phyloP scores from a whole-genome alignment of 2,113 vertebrate genomes.

The Boleophthalmus pectinirostris region DNA sequence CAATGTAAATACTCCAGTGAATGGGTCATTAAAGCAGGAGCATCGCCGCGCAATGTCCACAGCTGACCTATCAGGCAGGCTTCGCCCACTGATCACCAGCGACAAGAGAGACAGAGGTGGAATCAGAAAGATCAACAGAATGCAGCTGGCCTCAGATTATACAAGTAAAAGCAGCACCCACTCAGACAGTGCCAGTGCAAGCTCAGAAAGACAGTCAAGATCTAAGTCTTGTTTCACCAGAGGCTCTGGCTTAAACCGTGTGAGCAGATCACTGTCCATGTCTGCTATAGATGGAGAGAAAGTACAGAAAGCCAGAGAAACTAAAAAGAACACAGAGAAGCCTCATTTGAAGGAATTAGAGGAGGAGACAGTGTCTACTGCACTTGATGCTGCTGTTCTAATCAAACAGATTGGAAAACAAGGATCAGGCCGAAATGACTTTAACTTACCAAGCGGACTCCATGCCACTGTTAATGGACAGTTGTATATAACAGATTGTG shows the following conservation, averaged over 20 bases:
- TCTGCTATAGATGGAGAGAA: slow-evolving; percentile 64
- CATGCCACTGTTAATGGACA: slow-evolving; percentile 72
- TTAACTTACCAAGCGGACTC: slow-evolving; percentile 80
- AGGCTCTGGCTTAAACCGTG: slow-evolving; percentile 35
- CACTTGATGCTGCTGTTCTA: slow-evolving; percentile 61
- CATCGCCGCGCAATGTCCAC: slow-evolving; percentile 61
- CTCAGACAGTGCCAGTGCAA: slow-evolving; percentile 16
- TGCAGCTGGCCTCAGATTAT: slow-evolving; percentile 47
- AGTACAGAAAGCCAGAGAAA: slow-evolving; percentile 34
- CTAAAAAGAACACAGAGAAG: slow-evolving; percentile 37
- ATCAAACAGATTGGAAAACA: slow-evolving; percentile 80
- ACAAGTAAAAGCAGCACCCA: slow-evolving; percentile 18
- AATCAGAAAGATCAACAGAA: slow-evolving; percentile 56
- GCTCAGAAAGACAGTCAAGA: slow-evolving; percentile 41
- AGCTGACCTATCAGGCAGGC: slow-evolving; percentile 63
- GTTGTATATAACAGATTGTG: slow-evolving; percentile 82
- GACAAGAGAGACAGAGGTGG: slow-evolving; percentile 37
- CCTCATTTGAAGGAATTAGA: slow-evolving; percentile 33
- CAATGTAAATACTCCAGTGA: slow-evolving; percentile 56
- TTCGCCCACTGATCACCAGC: slow-evolving; percentile 33
- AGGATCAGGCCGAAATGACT: slow-evolving; percentile 79
- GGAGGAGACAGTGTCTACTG: slow-evolving; percentile 48
- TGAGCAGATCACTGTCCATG: slow-evolving; percentile 70
- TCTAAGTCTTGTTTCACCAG: slow-evolving; percentile 20
- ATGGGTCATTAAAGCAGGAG: slow-evolving; percentile 51